These are phyloP conservation scores for Melipona beecheii DNA, from an alignment of 2,888 invertebrate species.

Conservation along the genomic window DNA sequence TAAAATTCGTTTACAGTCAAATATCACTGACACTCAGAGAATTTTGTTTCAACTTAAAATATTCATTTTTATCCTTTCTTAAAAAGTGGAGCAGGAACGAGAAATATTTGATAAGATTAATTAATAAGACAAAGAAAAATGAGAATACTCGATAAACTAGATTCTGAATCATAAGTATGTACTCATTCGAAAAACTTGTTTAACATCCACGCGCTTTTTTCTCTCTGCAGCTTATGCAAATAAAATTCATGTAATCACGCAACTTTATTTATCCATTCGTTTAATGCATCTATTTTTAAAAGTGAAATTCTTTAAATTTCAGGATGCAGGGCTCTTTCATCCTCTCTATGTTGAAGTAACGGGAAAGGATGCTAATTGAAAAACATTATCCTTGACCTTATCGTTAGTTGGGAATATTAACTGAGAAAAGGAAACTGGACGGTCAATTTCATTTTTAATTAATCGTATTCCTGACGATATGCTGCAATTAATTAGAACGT, in stretches of 20 bases:
- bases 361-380: not conserved
- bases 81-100: no score
- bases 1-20: not conserved
- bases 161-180: not conserved
- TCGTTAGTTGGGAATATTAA: not conserved
- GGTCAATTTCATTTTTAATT: conserved; percentile 2
- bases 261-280: not conserved
- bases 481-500: not conserved
- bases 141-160: not conserved
- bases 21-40: not conserved
- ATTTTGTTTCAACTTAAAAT: no score
- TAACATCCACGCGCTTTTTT: not conserved
- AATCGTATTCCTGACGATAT: conserved; percentile 15
- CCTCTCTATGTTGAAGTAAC: not conserved
- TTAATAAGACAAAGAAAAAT: not conserved
- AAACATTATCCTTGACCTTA: not conserved
- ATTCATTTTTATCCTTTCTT: no score
- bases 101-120: not conserved
- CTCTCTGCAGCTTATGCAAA: not conserved
- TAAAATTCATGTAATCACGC: not conserved
- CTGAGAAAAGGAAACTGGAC: not conserved
- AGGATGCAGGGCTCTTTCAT: not conserved
- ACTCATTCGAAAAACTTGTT: not conserved
- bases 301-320: not conserved
- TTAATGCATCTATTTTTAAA: not conserved